These are phyloP conservation scores for Perizoma flavofasciatum DNA, from an alignment of 2,888 invertebrate species.

Conservation along the genomic window DNA sequence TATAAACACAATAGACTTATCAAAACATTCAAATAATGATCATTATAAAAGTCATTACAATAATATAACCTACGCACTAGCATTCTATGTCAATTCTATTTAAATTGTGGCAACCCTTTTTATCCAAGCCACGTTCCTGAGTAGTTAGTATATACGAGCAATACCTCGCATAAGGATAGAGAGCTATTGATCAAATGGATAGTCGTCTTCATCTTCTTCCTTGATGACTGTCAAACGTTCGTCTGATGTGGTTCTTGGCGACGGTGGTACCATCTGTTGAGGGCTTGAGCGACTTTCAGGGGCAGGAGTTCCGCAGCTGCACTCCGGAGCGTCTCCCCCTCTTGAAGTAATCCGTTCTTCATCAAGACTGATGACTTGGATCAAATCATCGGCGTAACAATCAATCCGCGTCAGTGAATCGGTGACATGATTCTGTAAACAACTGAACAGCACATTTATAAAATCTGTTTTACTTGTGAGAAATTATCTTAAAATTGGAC, in stretches of 20 bases:
- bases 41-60: too few relatives aligned
- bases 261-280: not conserved
- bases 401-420: slow-evolving; percentile 58
- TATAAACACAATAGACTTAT: too few relatives aligned
- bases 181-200: slow-evolving; percentile 50
- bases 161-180: too few relatives aligned
- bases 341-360: slow-evolving; percentile 57
- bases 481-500: too few relatives aligned
- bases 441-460: slow-evolving; percentile 18
- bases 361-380: slow-evolving; percentile 59
- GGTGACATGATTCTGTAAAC: slow-evolving; percentile 54
- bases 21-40: too few relatives aligned
- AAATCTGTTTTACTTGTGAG: too few relatives aligned
- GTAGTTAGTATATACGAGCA: too few relatives aligned
- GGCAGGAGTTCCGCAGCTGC: slow-evolving; percentile 19
- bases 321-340: slow-evolving; percentile 44
- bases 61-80: too few relatives aligned
- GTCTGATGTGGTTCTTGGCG: slow-evolving; percentile 19
- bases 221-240: slow-evolving; percentile 52
- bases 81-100: too few relatives aligned
- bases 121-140: too few relatives aligned
- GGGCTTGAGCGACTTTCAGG: not conserved
- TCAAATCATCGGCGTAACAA: slow-evolving; percentile 58
- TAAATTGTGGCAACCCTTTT: too few relatives aligned
- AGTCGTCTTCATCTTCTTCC: slow-evolving; percentile 60